Base-by-base conservation (phyloP, 2,888 invertebrate species). In the Aleiodes alternator region DNA sequence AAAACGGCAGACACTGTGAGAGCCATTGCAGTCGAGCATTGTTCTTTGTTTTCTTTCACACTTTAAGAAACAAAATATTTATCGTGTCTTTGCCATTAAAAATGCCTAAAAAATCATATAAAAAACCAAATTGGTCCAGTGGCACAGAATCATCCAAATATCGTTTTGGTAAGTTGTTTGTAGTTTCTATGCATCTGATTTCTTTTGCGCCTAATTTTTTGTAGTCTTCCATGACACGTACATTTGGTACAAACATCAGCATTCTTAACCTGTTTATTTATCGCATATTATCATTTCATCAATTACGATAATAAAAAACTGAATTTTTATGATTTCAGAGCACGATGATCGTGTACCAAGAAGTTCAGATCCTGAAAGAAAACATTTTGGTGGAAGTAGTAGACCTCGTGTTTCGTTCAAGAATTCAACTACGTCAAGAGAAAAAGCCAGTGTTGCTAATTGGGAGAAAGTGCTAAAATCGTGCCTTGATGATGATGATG, bases 321-420 rank as follows among this genome's bases (percentile, higher is more conserved):
- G 43, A 53, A 48, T 16, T 12, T 48, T 50, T n/a, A 61, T 48
- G 11, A 8, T 61, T 53, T 3, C 12, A 87, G 87, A 80, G 31
- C 87, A 86, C 14, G 87, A 87, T 66, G 84, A 86, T 77, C 83
- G 86, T 51, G 70, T 73, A n/a, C 31, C 72, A n/a, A 78, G 83
- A 69, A 53, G 71, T 12, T 50, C 82, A 53, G 76, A 78, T 66
- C 55, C 61, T 4, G 76, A 78, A 29, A 6, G 51, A 38, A 64
- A 48, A 51, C 51, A 68, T 31, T 76, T 76, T n/a, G 73, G 72
- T 12, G 73, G 78, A 4, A 82, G 66, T 11, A 83, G 68, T 11
- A 84, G 84, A 16, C 87, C 83, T 0, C 80, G 86, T 12, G 88
- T 88, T 0, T 86, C 86, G 0, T 88, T 88, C 34, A 88, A 87